phyloP scores from a whole-genome alignment of 2,797 vertebrate species.

The Poecile montanus region DNA sequence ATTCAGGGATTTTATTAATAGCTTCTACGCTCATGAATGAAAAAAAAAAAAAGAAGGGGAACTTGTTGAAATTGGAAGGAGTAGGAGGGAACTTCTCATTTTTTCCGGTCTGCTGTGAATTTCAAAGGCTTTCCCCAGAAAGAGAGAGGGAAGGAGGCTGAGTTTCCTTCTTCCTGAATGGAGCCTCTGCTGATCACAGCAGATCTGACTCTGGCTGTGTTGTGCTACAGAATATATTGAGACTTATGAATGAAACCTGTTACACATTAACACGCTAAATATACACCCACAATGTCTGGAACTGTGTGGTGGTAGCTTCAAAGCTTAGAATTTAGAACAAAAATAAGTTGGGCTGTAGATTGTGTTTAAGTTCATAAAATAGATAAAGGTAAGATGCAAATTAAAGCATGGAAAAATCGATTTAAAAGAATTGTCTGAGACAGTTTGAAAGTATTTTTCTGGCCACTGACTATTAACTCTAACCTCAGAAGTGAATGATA shows the following conservation, averaged over 20 bases:
- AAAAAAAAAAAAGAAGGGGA: neutral
- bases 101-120: neutral
- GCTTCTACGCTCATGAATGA: neutral
- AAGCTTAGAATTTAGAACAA: neutral
- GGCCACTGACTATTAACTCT: neutral
- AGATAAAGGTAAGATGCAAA: neutral
- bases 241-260: slow-evolving; percentile 39
- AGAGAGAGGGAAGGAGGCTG: neutral
- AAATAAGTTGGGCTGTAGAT: neutral
- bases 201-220: neutral
- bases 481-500: neutral
- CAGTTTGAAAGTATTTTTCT: neutral
- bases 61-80: slow-evolving; percentile 32
- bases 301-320: neutral
- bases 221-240: neutral
- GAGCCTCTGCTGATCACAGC: neutral
- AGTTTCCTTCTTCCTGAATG: neutral
- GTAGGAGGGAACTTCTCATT: neutral
- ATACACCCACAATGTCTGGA: neutral
- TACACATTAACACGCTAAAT: neutral
- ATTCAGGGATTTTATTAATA: slow-evolving; percentile 62
- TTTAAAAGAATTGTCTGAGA: neutral
- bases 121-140: slow-evolving; percentile 40
- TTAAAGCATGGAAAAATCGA: neutral
- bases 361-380: neutral